Percentiles rank a stretch among this genome's conserved stretches.
phyloP scores from a whole-genome alignment of 2,113 vertebrate genomes.

The Otolemur garnettii region DNA sequence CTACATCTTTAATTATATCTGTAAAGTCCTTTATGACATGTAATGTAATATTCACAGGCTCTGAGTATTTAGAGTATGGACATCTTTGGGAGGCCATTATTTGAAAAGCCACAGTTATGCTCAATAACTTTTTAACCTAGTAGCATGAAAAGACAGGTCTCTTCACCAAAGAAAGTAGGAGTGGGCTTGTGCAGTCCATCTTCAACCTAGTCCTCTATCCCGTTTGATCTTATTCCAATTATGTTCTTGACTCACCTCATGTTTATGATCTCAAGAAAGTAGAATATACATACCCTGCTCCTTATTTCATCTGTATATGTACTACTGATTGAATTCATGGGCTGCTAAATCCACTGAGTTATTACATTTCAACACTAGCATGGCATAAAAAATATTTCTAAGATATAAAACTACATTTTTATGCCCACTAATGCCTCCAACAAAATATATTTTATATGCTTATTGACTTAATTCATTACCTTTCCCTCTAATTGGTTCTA shows the following conservation, averaged over 20 bases:
- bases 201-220: not conserved
- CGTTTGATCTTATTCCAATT: not conserved
- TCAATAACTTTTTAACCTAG: not conserved
- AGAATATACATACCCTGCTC: not conserved
- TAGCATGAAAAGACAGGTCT: not conserved
- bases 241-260: not conserved
- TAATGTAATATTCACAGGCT: conserved; percentile 8
- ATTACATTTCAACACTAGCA: conserved; percentile 35
- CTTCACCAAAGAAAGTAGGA: not conserved
- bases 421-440: not conserved
- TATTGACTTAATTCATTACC: conserved; percentile 39
- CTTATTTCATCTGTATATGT: not conserved
- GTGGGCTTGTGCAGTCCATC: not conserved
- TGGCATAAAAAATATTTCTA: conserved; percentile 31
- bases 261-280: not conserved
- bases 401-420: conserved; percentile 34
- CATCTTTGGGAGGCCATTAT: not conserved
- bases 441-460: conserved; percentile 31
- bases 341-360: conserved; percentile 49
- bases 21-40: not conserved
- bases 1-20: not conserved
- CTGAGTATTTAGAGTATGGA: not conserved
- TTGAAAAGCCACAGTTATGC: not conserved
- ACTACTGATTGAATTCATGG: not conserved
- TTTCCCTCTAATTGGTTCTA: not conserved